These are phyloP conservation scores for Caiman crocodilus DNA, from an alignment of 2,797 vertebrate genomes.

Conservation along the genomic window DNA sequence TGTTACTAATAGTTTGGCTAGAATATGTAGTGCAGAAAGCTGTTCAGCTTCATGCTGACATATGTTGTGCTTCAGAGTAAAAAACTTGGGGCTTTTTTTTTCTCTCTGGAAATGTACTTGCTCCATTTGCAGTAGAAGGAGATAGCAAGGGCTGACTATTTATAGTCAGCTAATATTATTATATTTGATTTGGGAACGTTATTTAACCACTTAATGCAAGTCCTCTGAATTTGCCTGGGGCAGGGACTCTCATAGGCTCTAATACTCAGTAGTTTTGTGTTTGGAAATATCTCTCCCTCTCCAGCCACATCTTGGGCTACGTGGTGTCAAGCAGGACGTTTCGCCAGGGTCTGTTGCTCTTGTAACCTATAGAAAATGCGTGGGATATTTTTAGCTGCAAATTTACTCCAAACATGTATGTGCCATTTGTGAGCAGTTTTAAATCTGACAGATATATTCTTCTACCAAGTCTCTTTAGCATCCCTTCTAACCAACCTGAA, in stretches of 20 bases:
- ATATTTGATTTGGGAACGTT: not conserved
- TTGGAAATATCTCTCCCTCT: not conserved
- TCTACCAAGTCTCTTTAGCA: not conserved
- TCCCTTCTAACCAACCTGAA: not conserved
- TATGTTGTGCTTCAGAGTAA: slow-evolving; percentile 51
- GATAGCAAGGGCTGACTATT: not conserved
- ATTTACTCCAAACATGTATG: not conserved
- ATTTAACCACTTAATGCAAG: not conserved
- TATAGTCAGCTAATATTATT: not conserved
- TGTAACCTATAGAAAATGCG: not conserved
- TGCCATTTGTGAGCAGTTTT: not conserved
- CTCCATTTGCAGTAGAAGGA: not conserved
- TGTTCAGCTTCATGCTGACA: slow-evolving; percentile 49
- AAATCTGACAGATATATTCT: not conserved
- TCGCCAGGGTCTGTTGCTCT: not conserved
- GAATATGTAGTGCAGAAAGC: slow-evolving; percentile 43
- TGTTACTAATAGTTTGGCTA: slow-evolving; percentile 75
- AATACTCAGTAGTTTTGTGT: not conserved
- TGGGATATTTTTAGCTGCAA: not conserved
- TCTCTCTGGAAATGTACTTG: slow-evolving; percentile 11
- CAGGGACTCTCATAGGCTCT: not conserved
- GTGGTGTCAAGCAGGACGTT: not conserved
- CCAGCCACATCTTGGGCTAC: not conserved
- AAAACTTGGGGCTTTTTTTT: slow-evolving; percentile 18
- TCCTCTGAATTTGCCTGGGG: not conserved